Evolutionary conservation across 1,140 invertebrate species (phyloP), one percentile per base, ranked within the genome.

Genomic region (Bicyclus anynana): DNA sequence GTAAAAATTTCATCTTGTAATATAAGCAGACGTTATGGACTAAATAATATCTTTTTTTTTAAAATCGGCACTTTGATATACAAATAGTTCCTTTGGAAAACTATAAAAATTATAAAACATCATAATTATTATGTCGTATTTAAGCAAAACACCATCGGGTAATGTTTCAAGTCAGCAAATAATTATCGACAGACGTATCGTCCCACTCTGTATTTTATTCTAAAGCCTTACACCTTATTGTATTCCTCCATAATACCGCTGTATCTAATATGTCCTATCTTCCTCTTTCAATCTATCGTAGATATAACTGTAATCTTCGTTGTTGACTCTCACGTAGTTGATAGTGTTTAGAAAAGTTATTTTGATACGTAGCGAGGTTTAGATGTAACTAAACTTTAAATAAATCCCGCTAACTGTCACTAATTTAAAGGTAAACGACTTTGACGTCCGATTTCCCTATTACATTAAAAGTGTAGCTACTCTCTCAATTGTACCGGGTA

Each of bases 321-420:
- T 86, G 80, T 87, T 84, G 75, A 72, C 70, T 79, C 74, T 81
- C 72, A 74, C 63, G 70, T 80, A 79, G 77, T 67, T 52, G 46
- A 70, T 74, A 82, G 73, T 74, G 54, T 62, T 67, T 83, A 84
- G 75, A 73, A 67, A 72, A 77, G 53, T 82, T 87, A 84, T 82
- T 84, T 87, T 84, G 77, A 66, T 82, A 87, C 69, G 73, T 84
- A 87, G 81, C 67, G 70, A 67, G 67, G 65, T 72, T 73, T 81
- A 78, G 74, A 60, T 67, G 65, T 74, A 74, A 73, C 54, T 71
- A 72, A 74, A 69, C 62, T 61, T 71, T 74, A 64, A 66, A 68
- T 67, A 60, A 62, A 69, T 48, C 57, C 59, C 66, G 73, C 78
- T 80, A 72, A 79, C 63, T 85, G 84, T 87, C 84, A 87, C 84